phyloP scores from a whole-genome alignment of 2,113 vertebrate genomes.

The Hiodon tergisus region DNA sequence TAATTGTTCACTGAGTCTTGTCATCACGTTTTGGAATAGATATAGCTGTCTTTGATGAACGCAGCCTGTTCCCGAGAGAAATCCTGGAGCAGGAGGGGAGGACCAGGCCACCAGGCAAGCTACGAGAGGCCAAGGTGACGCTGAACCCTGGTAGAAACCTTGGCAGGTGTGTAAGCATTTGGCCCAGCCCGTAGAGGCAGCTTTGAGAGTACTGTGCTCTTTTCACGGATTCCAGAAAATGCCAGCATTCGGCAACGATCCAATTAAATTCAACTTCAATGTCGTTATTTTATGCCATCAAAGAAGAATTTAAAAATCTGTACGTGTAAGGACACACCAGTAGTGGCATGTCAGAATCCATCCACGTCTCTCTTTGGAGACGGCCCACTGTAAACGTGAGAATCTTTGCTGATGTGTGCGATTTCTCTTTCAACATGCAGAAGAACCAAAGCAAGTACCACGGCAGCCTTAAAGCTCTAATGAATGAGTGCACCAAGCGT shows the following conservation, averaged over 20 bases:
- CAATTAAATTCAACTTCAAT: not conserved
- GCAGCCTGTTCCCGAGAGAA: constrained; percentile 66
- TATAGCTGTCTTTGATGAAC: constrained; percentile 67
- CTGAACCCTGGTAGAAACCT: constrained; percentile 43
- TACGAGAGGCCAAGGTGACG: constrained; percentile 45
- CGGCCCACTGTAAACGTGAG: not conserved
- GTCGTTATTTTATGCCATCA: not conserved
- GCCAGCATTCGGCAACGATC: not conserved
- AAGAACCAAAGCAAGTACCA: constrained; percentile 20
- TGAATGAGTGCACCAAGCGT: constrained; percentile 28
- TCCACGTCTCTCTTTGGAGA: constrained; percentile 11
- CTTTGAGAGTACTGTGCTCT: not conserved
- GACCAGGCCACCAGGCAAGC: constrained; percentile 36
- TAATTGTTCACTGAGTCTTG: not conserved
- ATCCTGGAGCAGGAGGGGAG: constrained; percentile 55
- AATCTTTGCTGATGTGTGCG: not conserved
- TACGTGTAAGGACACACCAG: not conserved
- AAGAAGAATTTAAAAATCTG: not conserved
- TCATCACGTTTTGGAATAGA: constrained; percentile 39
- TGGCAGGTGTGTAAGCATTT: constrained; percentile 19
- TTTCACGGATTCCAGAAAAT: not conserved
- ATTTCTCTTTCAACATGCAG: constrained; percentile 17
- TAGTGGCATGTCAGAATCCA: constrained; percentile 3
- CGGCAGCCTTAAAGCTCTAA: constrained; percentile 22
- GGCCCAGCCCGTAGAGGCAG: not conserved